A percentile compares a stretch with the other conserved stretches of the same genome.
Conservation (phyloP, 2,113 vertebrate genomes). For the Lanius collurio region DNA sequence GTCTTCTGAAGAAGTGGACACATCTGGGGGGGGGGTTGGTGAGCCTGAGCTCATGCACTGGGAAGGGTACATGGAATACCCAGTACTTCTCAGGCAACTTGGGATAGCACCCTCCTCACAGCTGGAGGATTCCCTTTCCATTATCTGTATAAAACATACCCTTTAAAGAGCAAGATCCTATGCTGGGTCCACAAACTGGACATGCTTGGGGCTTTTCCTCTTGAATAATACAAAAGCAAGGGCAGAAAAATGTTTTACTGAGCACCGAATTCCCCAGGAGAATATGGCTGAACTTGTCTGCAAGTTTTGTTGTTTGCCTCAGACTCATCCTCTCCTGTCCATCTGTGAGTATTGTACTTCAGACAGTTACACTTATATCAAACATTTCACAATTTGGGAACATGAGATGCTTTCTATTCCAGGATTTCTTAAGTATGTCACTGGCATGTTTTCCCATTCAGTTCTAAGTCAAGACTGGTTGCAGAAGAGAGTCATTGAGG, state of each 20-base stretch:
- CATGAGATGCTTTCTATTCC: background rate
- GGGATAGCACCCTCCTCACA: background rate
- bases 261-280: background rate
- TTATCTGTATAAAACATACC: background rate
- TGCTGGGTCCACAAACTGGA: background rate
- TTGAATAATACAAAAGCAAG: background rate
- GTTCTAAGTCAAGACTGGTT: background rate
- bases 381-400: background rate
- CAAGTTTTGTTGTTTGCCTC: background rate
- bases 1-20: background rate
- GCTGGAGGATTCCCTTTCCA: background rate
- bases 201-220: fast-evolving
- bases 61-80: background rate
- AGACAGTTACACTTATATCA: background rate
- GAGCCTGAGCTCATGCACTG: background rate
- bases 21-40: background rate
- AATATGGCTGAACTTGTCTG: background rate
- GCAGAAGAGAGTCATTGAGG: background rate
- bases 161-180: background rate
- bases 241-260: background rate
- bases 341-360: background rate
- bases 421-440: background rate
- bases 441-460: background rate
- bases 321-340: background rate
- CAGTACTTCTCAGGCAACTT: background rate